Base-by-base conservation (phyloP, 1,140 invertebrate species). In the Macrocentrus cingulum region DNA sequence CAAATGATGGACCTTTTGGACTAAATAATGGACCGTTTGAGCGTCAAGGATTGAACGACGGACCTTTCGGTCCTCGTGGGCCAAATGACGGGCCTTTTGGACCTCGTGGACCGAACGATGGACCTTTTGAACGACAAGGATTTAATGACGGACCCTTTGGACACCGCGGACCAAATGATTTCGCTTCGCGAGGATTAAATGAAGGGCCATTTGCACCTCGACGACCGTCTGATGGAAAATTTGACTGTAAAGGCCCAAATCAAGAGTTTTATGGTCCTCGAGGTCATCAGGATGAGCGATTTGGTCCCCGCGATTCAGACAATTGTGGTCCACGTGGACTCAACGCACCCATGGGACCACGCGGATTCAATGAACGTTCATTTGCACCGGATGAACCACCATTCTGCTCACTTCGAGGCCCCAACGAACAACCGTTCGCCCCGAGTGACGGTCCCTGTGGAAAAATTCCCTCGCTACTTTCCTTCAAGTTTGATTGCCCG, bases 401-500 rank as follows among this genome's bases (percentile, higher is more conserved):
- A 11, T 39, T 39, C 7, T n/a, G 20, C 20, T 36, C 39, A n/a
- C 41, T 25, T 52, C 22, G 51, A 41, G 36, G 41, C 23, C 22
- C 22, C 1, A 54, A 59, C 22, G 62, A 64, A 16, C 18, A 32
- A 19, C 41, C 51, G 0, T 29, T 41, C 2, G 22, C 8, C 18
- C 41, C n/a, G 53, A 6, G 25, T 9, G 41, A 50, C n/a, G 42
- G 16, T 25, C n/a, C 50, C 4, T 11, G 36, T 42, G 2, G 32
- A 29, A 44, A 37, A 6, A 60, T 65, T 46, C 58, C 64, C 8
- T 59, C 60, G 22, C 52, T 61, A 11, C 41, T 64, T 41, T 56
- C 58, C 6, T 46, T 65, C 6, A 62, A 63, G 42, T 46, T 65
- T 32, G 61, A 65, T 39, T 8, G 16, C 20, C 61, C 61, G 13